Conservation (phyloP, 2,113 vertebrate genomes). For the Mesocricetus auratus region DNA sequence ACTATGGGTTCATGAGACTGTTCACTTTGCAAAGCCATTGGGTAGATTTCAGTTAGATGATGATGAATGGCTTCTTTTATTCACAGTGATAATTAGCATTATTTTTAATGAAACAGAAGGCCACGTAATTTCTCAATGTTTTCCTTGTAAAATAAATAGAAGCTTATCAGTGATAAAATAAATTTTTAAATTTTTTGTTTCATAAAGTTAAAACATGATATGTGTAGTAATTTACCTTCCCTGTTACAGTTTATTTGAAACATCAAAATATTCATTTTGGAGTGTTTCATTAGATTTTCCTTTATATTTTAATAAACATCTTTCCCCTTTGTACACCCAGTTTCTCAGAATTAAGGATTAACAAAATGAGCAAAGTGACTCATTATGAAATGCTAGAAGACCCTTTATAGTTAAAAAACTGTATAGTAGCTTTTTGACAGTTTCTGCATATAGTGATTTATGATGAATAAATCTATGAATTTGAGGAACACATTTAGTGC, state of each 20-base stretch:
- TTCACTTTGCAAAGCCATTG: not conserved
- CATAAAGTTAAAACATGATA: conserved; percentile 71
- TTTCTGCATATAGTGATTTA: conserved; percentile 3
- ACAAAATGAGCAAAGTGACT: conserved; percentile 14
- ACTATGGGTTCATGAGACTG: not conserved
- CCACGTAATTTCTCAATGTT: not conserved
- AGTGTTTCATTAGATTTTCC: conserved; percentile 85
- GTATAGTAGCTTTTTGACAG: not conserved
- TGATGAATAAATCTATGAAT: not conserved
- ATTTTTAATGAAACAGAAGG: not conserved
- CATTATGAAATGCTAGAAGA: not conserved
- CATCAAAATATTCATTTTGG: conserved; percentile 70
- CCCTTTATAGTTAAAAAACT: not conserved
- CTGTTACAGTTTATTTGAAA: conserved; percentile 65
- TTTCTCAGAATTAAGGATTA: conserved; percentile 77
- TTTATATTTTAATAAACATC: conserved; percentile 87
- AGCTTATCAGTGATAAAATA: conserved; percentile 46
- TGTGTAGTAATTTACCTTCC: not conserved
- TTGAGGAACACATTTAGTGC: not conserved
- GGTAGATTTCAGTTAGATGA: conserved; percentile 28
- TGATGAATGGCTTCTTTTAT: conserved; percentile 1
- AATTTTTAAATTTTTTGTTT: conserved; percentile 71
- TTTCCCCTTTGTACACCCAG: conserved; percentile 84
- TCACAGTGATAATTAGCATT: not conserved
- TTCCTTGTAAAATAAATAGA: conserved; percentile 52